These are phyloP conservation scores for Microdon myrmicae DNA, from an alignment of 2,888 invertebrate genomes.

Conservation along the genomic window DNA sequence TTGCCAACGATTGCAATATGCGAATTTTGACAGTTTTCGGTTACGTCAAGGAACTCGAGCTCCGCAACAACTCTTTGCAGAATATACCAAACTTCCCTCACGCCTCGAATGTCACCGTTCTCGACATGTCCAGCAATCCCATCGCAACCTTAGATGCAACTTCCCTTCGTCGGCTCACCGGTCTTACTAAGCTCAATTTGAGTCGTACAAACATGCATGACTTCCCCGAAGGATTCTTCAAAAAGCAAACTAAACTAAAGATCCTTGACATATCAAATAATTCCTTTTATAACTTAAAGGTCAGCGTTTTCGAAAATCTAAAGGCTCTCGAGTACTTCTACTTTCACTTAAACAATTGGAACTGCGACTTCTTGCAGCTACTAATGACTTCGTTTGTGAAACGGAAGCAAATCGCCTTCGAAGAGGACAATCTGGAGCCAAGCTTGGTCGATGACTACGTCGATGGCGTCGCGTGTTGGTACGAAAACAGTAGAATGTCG, in stretches of 20 bases:
- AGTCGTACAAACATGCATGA: constrained; percentile 61
- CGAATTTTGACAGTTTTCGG: constrained; percentile 60
- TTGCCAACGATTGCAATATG: constrained; percentile 61
- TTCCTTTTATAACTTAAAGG: constrained; percentile 61
- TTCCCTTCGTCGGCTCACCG: constrained; percentile 59
- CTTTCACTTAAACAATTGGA: constrained; percentile 65
- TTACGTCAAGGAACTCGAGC: constrained; percentile 58
- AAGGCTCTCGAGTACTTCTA: constrained; percentile 63
- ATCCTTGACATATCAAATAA: constrained; percentile 62
- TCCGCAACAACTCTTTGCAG: constrained; percentile 62
- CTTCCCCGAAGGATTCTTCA: constrained; percentile 61
- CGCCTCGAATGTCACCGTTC: constrained; percentile 59
- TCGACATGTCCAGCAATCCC: constrained; percentile 62
- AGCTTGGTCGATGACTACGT: constrained; percentile 64
- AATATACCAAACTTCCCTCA: constrained; percentile 62
- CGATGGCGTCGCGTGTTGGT: constrained; percentile 65
- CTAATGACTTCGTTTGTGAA: constrained; percentile 64
- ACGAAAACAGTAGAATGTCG: constrained; percentile 59
- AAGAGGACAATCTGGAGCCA: constrained; percentile 61
- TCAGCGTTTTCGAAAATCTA: constrained; percentile 60
- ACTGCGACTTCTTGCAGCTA: constrained; percentile 63
- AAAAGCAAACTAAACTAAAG: constrained; percentile 60
- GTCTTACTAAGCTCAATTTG: constrained; percentile 59
- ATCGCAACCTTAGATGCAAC: constrained; percentile 60
- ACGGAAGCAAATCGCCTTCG: constrained; percentile 61